Percentiles rank a stretch among this genome's conserved stretches.
Conservation (phyloP, 2,888 invertebrate species). For the Ophion costatus region DNA sequence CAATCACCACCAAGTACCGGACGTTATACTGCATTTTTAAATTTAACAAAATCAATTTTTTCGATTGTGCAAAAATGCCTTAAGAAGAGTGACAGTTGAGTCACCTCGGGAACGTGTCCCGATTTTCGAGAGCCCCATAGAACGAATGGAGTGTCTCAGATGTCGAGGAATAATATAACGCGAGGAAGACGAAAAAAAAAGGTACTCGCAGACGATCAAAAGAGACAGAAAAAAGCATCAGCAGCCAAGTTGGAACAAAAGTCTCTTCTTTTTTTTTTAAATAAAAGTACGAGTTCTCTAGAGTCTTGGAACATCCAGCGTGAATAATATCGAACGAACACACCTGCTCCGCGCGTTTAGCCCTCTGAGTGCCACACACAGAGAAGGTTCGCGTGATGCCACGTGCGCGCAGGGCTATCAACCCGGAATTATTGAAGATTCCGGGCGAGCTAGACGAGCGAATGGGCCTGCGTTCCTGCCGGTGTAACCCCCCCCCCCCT, state of each 20-base stretch:
- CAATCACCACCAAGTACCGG: neutral
- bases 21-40: neutral
- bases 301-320: slow-evolving; percentile 27
- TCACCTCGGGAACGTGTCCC: neutral
- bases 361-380: slow-evolving; percentile 37
- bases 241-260: slow-evolving; percentile 6
- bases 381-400: slow-evolving; percentile 73
- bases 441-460: slow-evolving; percentile 62
- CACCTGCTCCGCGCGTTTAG: slow-evolving; percentile 66
- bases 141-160: slow-evolving; percentile 6
- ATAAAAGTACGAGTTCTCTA: slow-evolving; percentile 4
- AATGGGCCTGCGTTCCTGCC: slow-evolving; percentile 35
- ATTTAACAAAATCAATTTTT: neutral
- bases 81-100: neutral
- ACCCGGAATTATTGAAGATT: slow-evolving; percentile 76
- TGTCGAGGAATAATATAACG: slow-evolving; percentile 11
- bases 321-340: slow-evolving; percentile 65
- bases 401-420: slow-evolving; percentile 70
- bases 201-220: neutral
- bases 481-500: slow-evolving; percentile 57
- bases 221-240: too few species aligned
- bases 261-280: neutral
- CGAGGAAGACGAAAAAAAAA: neutral
- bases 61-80: slow-evolving; percentile 5
- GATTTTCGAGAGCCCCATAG: neutral